Conservation (phyloP, 23 tunicate genomes). For the Ciona savignyi region DNA sequence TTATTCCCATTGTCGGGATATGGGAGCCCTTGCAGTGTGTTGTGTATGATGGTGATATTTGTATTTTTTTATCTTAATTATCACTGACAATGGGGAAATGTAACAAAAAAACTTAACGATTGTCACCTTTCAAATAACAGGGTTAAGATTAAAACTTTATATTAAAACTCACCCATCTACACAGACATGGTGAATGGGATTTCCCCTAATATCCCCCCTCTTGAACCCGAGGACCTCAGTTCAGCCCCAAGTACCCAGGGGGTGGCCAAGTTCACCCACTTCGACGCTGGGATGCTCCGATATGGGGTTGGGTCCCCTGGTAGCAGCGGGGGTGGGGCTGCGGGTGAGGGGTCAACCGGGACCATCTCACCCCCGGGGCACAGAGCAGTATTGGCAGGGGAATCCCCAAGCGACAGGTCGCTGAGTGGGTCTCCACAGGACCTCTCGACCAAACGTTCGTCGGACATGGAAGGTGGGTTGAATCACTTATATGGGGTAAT, state of each 20-base stretch:
- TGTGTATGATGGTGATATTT: no score
- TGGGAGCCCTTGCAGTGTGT: no score
- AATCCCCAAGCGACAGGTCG: constrained; percentile 80
- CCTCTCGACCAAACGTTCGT: constrained; percentile 42
- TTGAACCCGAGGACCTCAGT: constrained; percentile 51
- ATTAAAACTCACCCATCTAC: no score
- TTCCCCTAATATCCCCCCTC: constrained; percentile 14
- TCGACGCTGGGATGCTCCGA: constrained; percentile 40
- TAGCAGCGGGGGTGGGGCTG: constrained; percentile 55
- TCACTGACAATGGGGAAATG: no score
- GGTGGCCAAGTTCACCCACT: constrained; percentile 26
- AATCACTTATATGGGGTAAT: not conserved
- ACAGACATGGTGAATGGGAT: not conserved
- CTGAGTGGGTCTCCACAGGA: constrained; percentile 64
- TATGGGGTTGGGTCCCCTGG: constrained; percentile 50
- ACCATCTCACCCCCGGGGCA: constrained; percentile 42
- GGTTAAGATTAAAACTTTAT: no score
- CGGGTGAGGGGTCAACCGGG: constrained; percentile 46
- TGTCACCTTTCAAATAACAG: no score
- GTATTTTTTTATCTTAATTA: no score
- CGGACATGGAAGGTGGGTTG: constrained; percentile 28
- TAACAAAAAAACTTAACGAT: no score
- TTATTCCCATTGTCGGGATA: no score
- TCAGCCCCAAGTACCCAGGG: not conserved
- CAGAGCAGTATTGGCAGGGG: constrained; percentile 17